phyloP scores from a whole-genome alignment of 2,888 invertebrate genomes.

The Timema podura region DNA sequence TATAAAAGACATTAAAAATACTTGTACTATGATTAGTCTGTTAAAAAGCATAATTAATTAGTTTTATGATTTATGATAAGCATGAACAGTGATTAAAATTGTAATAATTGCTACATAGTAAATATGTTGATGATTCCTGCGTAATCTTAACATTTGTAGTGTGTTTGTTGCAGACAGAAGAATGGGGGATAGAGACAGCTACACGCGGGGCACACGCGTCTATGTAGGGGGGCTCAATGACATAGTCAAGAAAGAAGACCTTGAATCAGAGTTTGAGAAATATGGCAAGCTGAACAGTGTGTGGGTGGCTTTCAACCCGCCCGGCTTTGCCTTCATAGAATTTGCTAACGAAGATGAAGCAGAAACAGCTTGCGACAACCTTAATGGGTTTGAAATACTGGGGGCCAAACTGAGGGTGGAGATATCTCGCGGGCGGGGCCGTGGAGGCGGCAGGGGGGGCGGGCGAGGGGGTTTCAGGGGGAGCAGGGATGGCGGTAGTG shows the following conservation, averaged over 20 bases:
- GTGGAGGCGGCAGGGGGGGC: slow-evolving; percentile 64
- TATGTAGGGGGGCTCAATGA: slow-evolving; percentile 88
- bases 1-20: too few relatives aligned
- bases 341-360: slow-evolving; percentile 86
- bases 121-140: too few relatives aligned
- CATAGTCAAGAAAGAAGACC: slow-evolving; percentile 85
- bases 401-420: slow-evolving; percentile 86
- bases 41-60: too few relatives aligned
- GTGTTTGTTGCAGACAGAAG: neutral
- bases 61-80: too few relatives aligned
- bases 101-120: too few relatives aligned
- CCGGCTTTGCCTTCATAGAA: slow-evolving; percentile 92
- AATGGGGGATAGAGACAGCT: slow-evolving; percentile 23
- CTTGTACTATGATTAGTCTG: too few relatives aligned
- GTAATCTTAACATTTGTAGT: too few relatives aligned
- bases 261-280: slow-evolving; percentile 86
- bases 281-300: slow-evolving; percentile 89
- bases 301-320: slow-evolving; percentile 92
- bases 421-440: slow-evolving; percentile 75
- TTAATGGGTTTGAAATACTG: slow-evolving; percentile 83
- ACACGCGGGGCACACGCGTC: slow-evolving; percentile 64
- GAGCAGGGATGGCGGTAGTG: slow-evolving; percentile 45
- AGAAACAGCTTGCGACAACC: slow-evolving; percentile 80
- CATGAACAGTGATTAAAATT: too few relatives aligned
- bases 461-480: slow-evolving; percentile 55